These are phyloP conservation scores for Muscina levida DNA, from an alignment of 2,888 invertebrate species.

Conservation along the genomic window DNA sequence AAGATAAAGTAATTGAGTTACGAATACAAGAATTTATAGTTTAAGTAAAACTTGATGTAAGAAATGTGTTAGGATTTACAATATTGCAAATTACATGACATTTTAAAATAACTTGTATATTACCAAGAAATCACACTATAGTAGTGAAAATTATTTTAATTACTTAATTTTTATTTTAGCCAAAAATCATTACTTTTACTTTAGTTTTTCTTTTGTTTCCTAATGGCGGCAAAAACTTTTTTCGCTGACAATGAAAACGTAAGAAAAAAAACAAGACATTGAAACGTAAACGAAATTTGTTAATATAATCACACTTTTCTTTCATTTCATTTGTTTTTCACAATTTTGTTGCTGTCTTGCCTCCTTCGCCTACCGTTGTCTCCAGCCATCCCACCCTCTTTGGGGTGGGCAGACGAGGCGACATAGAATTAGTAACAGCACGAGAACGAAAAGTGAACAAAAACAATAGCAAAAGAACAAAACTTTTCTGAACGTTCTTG, in stretches of 20 bases:
- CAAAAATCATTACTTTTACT: background rate
- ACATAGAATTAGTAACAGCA: slow-evolving; percentile 35
- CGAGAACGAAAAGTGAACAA: background rate
- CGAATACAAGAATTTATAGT: too few relatives aligned
- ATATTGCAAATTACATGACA: too few relatives aligned
- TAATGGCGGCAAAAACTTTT: slow-evolving; percentile 19
- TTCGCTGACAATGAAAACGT: background rate
- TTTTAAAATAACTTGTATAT: too few relatives aligned
- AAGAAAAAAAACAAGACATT: slow-evolving; percentile 2
- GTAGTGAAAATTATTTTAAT: background rate
- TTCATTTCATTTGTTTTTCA: slow-evolving; percentile 23
- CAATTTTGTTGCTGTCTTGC: background rate
- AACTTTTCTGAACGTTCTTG: slow-evolving; percentile 30
- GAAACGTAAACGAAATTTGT: slow-evolving; percentile 34
- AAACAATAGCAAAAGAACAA: slow-evolving; percentile 37
- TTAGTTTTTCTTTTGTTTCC: background rate
- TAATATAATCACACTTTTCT: slow-evolving; percentile 28
- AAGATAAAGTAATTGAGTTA: too few relatives aligned
- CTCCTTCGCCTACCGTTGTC: background rate
- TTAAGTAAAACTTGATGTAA: too few relatives aligned
- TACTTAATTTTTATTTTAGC: background rate
- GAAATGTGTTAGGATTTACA: too few relatives aligned
- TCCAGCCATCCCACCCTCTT: background rate
- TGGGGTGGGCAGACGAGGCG: background rate
- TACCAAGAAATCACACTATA: too few relatives aligned